phyloP scores from a whole-genome alignment of 2,888 invertebrate species.

The Leptinotarsa haldemani region DNA sequence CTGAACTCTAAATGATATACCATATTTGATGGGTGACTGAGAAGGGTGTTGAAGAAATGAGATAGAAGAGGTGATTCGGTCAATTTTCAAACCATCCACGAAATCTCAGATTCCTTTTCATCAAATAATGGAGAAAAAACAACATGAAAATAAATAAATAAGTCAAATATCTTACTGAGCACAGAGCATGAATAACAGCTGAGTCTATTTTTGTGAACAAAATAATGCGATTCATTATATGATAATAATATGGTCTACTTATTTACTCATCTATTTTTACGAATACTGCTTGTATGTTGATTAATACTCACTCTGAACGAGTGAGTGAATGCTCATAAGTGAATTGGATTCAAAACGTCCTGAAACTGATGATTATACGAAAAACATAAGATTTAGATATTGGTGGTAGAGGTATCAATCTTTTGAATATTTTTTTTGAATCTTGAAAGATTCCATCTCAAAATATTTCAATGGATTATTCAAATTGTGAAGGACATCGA shows the following conservation, averaged over 20 bases:
- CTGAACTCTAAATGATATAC: neutral
- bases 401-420: too few relatives aligned
- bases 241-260: neutral
- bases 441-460: too few relatives aligned
- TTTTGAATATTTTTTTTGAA: too few relatives aligned
- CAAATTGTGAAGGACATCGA: too few relatives aligned
- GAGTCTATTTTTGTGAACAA: slow-evolving; percentile 19
- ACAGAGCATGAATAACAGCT: slow-evolving; percentile 14
- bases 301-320: neutral
- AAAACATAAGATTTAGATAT: too few relatives aligned
- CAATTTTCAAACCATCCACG: neutral
- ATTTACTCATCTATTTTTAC: neutral
- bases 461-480: too few relatives aligned
- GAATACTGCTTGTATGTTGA: neutral
- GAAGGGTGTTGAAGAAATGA: neutral
- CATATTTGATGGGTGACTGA: neutral
- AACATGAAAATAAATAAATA: slow-evolving; percentile 7
- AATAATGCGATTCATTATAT: slow-evolving; percentile 18
- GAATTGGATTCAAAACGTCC: too few relatives aligned
- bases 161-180: neutral
- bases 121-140: neutral
- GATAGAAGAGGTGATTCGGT: neutral
- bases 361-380: too few relatives aligned
- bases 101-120: neutral
- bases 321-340: neutral